Percentiles rank a stretch among this genome's conserved stretches.
These are phyloP conservation scores for Microctonus aethiopoides DNA, from an alignment of 2,888 invertebrate genomes.

Conservation along the genomic window DNA sequence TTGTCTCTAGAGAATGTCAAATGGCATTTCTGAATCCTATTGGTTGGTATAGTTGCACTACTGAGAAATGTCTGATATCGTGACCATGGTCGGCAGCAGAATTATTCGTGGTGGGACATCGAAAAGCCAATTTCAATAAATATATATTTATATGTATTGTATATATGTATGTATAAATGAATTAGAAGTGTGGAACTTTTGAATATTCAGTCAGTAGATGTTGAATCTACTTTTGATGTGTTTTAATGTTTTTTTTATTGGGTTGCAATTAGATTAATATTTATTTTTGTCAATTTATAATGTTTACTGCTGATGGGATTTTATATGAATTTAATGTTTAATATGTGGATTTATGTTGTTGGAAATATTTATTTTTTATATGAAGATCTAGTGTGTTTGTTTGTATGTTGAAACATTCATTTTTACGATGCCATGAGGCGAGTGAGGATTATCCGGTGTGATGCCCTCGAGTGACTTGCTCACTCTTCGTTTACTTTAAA, in stretches of 20 bases:
- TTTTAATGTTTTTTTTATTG: no score
- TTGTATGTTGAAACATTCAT: neutral
- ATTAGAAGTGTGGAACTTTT: neutral
- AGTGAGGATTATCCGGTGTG: neutral
- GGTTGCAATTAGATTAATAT: no score
- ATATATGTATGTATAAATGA: neutral
- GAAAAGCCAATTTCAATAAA: neutral
- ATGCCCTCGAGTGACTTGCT: conserved; percentile 1
- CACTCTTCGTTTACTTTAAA: neutral
- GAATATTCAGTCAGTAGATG: neutral
- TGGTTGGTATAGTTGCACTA: conserved; percentile 50
- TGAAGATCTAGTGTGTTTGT: neutral
- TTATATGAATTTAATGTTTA: no score
- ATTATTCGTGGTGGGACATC: neutral
- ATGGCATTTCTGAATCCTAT: conserved; percentile 57
- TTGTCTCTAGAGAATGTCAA: conserved; percentile 57
- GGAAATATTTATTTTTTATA: neutral
- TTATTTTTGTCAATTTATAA: no score
- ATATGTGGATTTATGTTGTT: no score
- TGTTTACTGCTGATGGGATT: no score
- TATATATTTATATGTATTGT: neutral
- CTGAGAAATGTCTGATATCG: conserved; percentile 45
- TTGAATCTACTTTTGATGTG: neutral
- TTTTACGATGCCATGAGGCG: neutral
- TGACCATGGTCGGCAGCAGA: conserved; percentile 8